These are phyloP conservation scores for Urosaurus nigricauda DNA, from an alignment of 2,797 vertebrate genomes.

Conservation along the genomic window DNA sequence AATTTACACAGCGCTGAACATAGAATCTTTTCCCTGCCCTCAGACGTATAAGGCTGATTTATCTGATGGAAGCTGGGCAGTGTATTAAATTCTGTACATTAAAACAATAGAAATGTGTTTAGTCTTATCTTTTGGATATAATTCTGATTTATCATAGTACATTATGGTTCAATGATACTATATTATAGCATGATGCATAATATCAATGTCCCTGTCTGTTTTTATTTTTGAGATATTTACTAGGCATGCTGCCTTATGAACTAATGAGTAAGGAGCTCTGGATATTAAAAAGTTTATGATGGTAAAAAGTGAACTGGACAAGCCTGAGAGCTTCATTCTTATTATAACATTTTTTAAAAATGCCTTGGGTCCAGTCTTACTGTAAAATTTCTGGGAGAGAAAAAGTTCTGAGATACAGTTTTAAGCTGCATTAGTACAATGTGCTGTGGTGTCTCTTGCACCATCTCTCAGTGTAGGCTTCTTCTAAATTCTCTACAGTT, in stretches of 20 bases:
- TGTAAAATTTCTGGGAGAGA: neutral
- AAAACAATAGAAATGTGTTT: neutral
- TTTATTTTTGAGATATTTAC: constrained; percentile 97
- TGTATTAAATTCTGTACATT: neutral
- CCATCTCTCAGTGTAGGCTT: neutral
- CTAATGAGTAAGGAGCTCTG: constrained; percentile 80
- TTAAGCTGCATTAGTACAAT: too few relatives aligned
- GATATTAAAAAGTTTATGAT: neutral
- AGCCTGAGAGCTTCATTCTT: neutral
- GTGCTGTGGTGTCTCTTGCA: neutral
- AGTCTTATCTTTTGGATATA: neutral
- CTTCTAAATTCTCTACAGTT: neutral
- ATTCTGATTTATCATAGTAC: neutral
- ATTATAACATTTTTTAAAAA: neutral
- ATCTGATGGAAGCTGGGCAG: neutral
- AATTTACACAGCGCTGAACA: too few relatives aligned
- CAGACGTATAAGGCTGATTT: constrained; percentile 14
- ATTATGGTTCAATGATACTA: neutral
- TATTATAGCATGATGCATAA: neutral
- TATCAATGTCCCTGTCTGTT: constrained; percentile 89
- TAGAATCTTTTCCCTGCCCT: too few relatives aligned
- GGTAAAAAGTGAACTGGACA: neutral
- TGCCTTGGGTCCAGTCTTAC: neutral
- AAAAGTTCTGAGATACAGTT: neutral
- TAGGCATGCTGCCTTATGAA: constrained; percentile 95